phyloP scores from a whole-genome alignment of 2,888 invertebrate species.

The Anorthoa munda region DNA sequence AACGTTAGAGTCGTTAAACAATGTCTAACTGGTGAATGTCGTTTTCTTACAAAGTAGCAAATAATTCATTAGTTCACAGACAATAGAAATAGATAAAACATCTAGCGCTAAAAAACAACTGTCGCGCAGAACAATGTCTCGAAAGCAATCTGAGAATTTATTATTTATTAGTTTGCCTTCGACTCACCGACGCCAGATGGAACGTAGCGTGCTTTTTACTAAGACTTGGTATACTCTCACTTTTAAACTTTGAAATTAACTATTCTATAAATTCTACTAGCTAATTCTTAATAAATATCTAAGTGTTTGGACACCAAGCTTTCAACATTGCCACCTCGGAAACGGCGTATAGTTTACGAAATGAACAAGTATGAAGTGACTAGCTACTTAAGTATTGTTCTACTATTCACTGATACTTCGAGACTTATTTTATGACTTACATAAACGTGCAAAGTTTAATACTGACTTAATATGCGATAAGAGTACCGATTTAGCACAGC shows the following conservation, averaged over 20 bases:
- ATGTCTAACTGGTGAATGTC: constrained; percentile 84
- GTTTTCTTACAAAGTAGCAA: constrained; percentile 55
- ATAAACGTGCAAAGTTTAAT: constrained; percentile 69
- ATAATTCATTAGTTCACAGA: constrained; percentile 60
- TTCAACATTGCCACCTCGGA: constrained; percentile 61
- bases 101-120: constrained; percentile 72
- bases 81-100: constrained; percentile 71
- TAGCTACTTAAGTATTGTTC: constrained; percentile 72
- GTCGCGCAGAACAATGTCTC: constrained; percentile 75
- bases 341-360: constrained; percentile 58
- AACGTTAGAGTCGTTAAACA: constrained; percentile 74
- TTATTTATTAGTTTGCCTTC: constrained; percentile 56
- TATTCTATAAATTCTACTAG: constrained; percentile 68
- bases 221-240: constrained; percentile 61
- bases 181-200: constrained; percentile 49
- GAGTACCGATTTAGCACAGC: constrained; percentile 59
- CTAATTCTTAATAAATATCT: constrained; percentile 67
- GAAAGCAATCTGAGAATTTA: constrained; percentile 74
- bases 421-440: constrained; percentile 64
- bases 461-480: constrained; percentile 66
- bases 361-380: constrained; percentile 73
- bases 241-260: constrained; percentile 66
- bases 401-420: constrained; percentile 66
- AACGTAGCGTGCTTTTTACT: constrained; percentile 54
- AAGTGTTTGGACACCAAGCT: constrained; percentile 70